phyloP scores from a whole-genome alignment of 2,797 vertebrate species.

The Varecia variegata region DNA sequence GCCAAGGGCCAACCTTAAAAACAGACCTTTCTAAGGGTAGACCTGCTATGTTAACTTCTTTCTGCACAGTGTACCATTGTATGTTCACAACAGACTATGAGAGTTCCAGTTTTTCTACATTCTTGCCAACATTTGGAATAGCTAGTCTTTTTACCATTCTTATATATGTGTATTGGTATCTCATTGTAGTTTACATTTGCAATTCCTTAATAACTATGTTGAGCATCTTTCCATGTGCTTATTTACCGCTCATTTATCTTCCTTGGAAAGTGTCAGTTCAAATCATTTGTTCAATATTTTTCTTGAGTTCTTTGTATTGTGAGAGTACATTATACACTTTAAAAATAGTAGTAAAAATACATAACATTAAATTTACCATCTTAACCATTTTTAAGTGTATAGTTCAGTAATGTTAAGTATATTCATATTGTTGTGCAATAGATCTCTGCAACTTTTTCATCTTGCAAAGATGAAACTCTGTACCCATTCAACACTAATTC shows the following conservation, averaged over 20 bases:
- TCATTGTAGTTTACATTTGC: neutral
- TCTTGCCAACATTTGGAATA: neutral
- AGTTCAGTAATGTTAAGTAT: neutral
- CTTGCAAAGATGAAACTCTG: neutral
- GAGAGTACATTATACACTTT: neutral
- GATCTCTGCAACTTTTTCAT: neutral
- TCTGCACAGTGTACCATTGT: neutral
- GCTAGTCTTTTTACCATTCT: neutral
- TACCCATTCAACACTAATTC: too few species aligned
- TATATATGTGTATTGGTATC: neutral
- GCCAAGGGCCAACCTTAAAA: neutral
- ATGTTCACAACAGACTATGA: neutral
- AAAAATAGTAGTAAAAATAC: neutral
- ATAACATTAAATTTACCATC: neutral
- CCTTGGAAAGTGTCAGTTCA: neutral
- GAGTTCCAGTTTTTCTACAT: neutral
- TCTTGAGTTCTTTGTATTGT: neutral
- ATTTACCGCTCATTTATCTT: neutral
- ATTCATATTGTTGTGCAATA: neutral
- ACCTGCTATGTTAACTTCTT: neutral
- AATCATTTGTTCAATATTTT: neutral
- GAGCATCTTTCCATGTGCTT: neutral
- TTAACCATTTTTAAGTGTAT: neutral
- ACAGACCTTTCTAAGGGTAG: neutral
- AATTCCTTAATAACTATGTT: neutral